These are phyloP conservation scores for Mus spicilegus DNA, from an alignment of 2,113 vertebrate species.

Conservation along the genomic window DNA sequence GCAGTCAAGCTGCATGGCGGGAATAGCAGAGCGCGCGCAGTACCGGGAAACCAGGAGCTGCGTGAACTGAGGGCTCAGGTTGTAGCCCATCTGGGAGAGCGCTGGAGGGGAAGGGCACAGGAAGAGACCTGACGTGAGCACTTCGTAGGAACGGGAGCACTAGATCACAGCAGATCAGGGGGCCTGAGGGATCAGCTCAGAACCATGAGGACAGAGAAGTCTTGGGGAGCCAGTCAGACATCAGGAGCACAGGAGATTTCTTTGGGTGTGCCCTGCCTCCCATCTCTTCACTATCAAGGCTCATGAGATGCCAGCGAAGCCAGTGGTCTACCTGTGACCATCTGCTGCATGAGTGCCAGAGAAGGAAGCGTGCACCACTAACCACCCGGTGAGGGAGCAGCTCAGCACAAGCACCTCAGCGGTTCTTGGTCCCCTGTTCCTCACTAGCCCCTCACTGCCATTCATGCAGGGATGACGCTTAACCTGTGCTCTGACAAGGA, in stretches of 20 bases:
- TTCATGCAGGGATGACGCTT: neutral
- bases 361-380: neutral
- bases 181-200: accelerated
- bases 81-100: constrained; percentile 97
- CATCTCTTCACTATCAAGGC: neutral
- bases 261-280: neutral
- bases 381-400: neutral
- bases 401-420: neutral
- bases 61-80: constrained; percentile 95
- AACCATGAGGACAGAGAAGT: neutral
- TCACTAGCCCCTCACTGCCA: neutral
- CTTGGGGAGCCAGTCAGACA: neutral
- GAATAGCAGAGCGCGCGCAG: constrained; percentile 65
- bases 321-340: neutral
- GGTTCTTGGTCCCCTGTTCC: neutral
- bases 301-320: neutral
- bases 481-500: neutral
- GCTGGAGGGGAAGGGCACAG: constrained; percentile 84
- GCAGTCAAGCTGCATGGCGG: constrained; percentile 93
- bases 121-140: neutral
- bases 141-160: neutral
- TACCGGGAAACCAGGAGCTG: constrained; percentile 91
- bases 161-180: neutral
- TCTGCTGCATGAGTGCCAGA: neutral
- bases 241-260: neutral